Evolutionary conservation across 2,888 invertebrate species (phyloP), one percentile per base, ranked within the genome.

Genomic region (Phragmatobia fuliginosa): DNA sequence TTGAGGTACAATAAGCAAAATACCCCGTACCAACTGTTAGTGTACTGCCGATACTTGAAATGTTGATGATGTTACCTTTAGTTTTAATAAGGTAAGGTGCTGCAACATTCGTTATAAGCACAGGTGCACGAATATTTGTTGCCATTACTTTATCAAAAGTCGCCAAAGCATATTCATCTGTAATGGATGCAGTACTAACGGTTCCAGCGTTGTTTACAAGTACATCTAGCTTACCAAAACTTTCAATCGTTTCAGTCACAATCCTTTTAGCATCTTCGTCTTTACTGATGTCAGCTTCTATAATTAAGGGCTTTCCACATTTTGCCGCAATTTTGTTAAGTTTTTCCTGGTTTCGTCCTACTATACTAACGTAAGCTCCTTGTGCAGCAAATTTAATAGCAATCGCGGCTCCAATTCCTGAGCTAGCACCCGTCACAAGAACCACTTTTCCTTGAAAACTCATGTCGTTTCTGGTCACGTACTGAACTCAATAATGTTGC

Each of bases 31-130:
- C 18, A 1, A 63, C 0, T 10, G 70, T 59, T 6, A 63, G 58
- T 3, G 68, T 0, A 31, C 70, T 62, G 56, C 71, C 76, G 18
- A 75, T 41, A 41, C 80, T 80, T 32, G 80, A 81, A 10, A 81
- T 97, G 89, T 98, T 99, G 0, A 99, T 97, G 78, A 98, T 97
- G 74, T 96, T 97, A 21, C 98, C 85, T 70, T 81, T 81, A 2
- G 83, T 80, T 58, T 77, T 70, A 8, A 82, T 70, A 1, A 87
- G 74, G 62, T 82, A 71, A 1, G 83, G 82, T 1, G 71, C 78
- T 0, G 83, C 81, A 2, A 82, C 69, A 31, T 79, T 62, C 7
- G 81, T 79, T 14, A 81, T 32, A 7, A 71, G 56, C 14, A 78
- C 81, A 3, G 64, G 72, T 1, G 77, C 66, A 1, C 76, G 71